Evolutionary conservation across 2,797 vertebrate genomes (phyloP), one percentile per base, ranked within the genome.

Genomic region (Sebastiscus albofasciatus): DNA sequence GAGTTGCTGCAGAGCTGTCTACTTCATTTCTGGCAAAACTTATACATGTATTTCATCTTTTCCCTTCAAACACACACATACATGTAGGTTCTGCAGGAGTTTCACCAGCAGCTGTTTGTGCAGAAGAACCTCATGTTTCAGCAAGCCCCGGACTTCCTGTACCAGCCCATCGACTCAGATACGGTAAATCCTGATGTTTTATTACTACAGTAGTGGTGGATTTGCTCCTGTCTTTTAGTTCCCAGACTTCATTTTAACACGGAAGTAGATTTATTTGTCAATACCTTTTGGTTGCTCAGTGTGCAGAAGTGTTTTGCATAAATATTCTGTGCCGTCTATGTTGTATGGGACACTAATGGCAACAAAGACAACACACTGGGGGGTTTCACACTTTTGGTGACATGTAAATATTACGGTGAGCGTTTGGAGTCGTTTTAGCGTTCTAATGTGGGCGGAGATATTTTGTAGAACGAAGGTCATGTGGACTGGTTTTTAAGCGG

Each of bases 101-200:
- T 97, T 92, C 97, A 97, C 78, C 97, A 98, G 58, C 97, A 98
- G 92, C 95, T 97, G 80, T 99, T 98, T 81, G 70, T 98, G 14
- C 97, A 98, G 94, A 97, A 97, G 90, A 98, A 98, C 90, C 70
- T 94, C 0, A 82, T 95, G 33, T 98, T 99, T 90, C 97, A 97
- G 90, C 96, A 94, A 87, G 95, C 96, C 0, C 91, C 96, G 12
- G 94, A 96, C 12, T 97, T 99, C 93, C 91, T 96, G 86, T 99
- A 96, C 93, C 97, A 98, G 80, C 97, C 98, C 3, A 95, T 96
- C 33, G 98, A 99, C 86, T 96, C 96, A 0, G 98, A 99, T 83
- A 96, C 96, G 74, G 98, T 99, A 96, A 96, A 96, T 67, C 55
- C 24, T 52, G 0, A 29, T 0, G 0, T 46, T 24, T 24, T 34